These are phyloP conservation scores for Epinephelus coioides DNA, from an alignment of 2,797 vertebrate species.

Conservation along the genomic window DNA sequence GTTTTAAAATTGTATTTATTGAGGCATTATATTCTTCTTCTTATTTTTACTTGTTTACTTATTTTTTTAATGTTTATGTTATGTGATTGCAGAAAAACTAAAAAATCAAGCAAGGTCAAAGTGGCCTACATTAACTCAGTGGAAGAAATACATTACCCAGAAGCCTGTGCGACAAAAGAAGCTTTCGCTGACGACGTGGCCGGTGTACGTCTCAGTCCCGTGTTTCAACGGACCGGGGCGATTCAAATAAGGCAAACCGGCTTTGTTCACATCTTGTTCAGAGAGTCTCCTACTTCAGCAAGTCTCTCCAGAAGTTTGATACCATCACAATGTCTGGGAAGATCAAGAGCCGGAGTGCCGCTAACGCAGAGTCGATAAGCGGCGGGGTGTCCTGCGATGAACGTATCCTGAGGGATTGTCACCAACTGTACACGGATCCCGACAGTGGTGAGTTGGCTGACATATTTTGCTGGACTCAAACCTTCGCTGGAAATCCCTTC, in stretches of 20 bases:
- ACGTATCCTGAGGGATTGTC: slow-evolving; percentile 89
- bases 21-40: too few species aligned
- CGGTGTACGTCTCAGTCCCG: slow-evolving; percentile 62
- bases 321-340: slow-evolving; percentile 84
- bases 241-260: slow-evolving; percentile 79
- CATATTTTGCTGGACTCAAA: accelerated
- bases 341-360: slow-evolving; percentile 85
- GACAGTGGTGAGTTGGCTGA: slow-evolving; percentile 78
- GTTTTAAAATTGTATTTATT: too few species aligned
- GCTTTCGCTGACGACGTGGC: slow-evolving; percentile 79
- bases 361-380: slow-evolving; percentile 83
- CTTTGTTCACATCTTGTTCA: slow-evolving; percentile 22
- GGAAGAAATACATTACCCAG: slow-evolving; percentile 78
- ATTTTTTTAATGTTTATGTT: too few species aligned
- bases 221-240: slow-evolving; percentile 79
- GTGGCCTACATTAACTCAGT: too few species aligned
- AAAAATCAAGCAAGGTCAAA: too few species aligned
- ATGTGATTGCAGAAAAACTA: too few species aligned
- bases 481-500: accelerated
- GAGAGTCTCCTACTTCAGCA: not conserved
- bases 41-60: too few species aligned
- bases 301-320: not conserved
- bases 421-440: slow-evolving; percentile 85
- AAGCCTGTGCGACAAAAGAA: slow-evolving; percentile 39
- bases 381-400: slow-evolving; percentile 87